Evolutionary conservation across 2,888 invertebrate species (phyloP), one percentile per base, ranked within the genome.

Genomic region (Encarsia formosa): DNA sequence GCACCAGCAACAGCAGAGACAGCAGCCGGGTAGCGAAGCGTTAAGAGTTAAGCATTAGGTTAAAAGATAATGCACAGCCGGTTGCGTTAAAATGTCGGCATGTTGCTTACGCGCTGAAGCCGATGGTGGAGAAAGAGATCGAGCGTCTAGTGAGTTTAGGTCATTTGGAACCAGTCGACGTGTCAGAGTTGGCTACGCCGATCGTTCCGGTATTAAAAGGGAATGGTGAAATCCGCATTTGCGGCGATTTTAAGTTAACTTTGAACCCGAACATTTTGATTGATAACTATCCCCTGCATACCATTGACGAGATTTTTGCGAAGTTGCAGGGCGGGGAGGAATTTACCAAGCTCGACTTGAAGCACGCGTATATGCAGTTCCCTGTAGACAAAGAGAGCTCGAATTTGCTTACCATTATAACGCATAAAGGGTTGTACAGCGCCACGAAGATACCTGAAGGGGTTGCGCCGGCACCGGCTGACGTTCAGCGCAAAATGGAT

Each of bases 401-500:
- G n/a, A n/a, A n/a, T n/a, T n/a, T n/a, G n/a, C n/a, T 35, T 6
- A 45, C 35, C 20, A 38, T 38, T 11, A 13, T 37, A 24, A 59
- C 57, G 8, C 57, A 54, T 9, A 45, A 42, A 34, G 56, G 56
- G 1, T 24, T 52, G 6, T 59, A 34, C 29, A 22, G 45, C 22
- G 55, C 50, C 41, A 56, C 39, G n/a, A 46, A 41, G 19, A 19
- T 51, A 9, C 37, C 46, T 1, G 44, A 49, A 49, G 49, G 49
- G 2, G 34, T 49, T 15, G 26, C 48, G n/a, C n/a, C 61, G 9
- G 63, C 65, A 24, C 65, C 67, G 22, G 62, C 65, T 20, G 64
- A 64, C 40, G 65, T 67, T 45, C 63, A 65, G 43, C 50, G 60
- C 43, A 59, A 62, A 23, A 63, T 66, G 60, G 64, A 68, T 23